A percentile compares a stretch with the other conserved stretches of the same genome.
phyloP scores from a whole-genome alignment of 1,140 invertebrate genomes.

The Arctopsyche grandis region DNA sequence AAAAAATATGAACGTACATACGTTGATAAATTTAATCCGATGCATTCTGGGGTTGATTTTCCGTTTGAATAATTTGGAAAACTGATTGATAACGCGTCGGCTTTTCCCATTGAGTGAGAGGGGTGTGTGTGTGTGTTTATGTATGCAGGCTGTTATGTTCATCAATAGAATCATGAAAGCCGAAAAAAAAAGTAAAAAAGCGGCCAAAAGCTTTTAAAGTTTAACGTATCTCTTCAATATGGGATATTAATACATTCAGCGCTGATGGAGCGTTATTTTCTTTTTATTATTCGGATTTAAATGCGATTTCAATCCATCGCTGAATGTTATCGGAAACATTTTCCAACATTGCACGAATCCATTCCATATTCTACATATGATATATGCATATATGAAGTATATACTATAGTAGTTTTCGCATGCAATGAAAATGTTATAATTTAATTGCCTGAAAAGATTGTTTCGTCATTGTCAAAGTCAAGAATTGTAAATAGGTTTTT shows the following conservation, averaged over 20 bases:
- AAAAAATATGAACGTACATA: slow-evolving; percentile 17
- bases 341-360: background rate
- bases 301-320: slow-evolving; percentile 33
- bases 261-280: slow-evolving; percentile 65
- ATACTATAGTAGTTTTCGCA: too few species aligned
- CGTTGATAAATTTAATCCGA: too few species aligned
- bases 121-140: background rate
- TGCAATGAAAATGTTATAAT: too few species aligned
- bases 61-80: too few species aligned
- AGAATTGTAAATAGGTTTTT: too few species aligned
- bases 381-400: background rate
- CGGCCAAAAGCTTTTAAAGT: slow-evolving; percentile 58
- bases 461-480: too few species aligned
- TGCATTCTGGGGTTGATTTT: background rate
- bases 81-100: too few species aligned
- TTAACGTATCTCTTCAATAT: slow-evolving; percentile 65
- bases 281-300: slow-evolving; percentile 65
- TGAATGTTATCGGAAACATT: background rate
- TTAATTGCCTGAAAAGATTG: too few species aligned
- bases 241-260: slow-evolving; percentile 66
- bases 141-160: background rate
- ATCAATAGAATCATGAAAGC: slow-evolving; percentile 19
- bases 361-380: background rate
- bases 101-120: background rate
- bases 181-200: slow-evolving; percentile 8